Evolutionary conservation across 2,888 invertebrate species (phyloP).

Genomic region (Dasysyrphus tricinctus): DNA sequence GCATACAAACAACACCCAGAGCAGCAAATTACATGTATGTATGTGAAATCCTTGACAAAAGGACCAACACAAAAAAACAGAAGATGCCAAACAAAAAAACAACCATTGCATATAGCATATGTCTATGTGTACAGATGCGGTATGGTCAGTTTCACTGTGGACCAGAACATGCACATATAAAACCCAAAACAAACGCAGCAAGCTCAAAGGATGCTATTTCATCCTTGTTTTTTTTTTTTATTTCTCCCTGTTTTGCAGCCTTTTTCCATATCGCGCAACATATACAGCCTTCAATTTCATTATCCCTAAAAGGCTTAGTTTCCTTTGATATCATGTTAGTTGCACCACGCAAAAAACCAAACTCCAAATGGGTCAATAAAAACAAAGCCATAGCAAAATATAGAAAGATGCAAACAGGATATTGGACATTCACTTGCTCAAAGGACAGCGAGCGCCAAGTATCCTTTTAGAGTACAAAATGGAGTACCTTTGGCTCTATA

Average conservation of each 20-base stretch:
- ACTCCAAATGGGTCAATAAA: slow-evolving; percentile 69
- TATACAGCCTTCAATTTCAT: slow-evolving; percentile 71
- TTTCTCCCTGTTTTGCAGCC: slow-evolving; percentile 3
- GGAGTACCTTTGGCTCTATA: slow-evolving; percentile 48
- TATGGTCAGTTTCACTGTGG: slow-evolving; percentile 47
- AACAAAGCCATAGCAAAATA: slow-evolving; percentile 23
- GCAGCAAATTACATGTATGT: background rate
- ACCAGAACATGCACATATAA: slow-evolving; percentile 64
- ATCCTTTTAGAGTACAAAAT: slow-evolving; percentile 61
- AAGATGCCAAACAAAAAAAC: slow-evolving; percentile 57
- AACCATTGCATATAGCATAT: slow-evolving; percentile 48
- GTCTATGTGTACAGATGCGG: slow-evolving; percentile 36
- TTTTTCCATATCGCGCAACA: slow-evolving; percentile 52
- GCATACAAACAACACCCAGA: slow-evolving; percentile 58
- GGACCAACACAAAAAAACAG: slow-evolving; percentile 34
- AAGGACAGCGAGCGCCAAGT: slow-evolving; percentile 32
- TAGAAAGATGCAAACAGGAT: slow-evolving; percentile 62
- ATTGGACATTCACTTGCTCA: slow-evolving; percentile 66
- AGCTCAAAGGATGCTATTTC: slow-evolving; percentile 61
- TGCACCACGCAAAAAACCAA: slow-evolving; percentile 52
- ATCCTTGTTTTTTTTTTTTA: slow-evolving; percentile 10
- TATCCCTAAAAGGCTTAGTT: slow-evolving; percentile 73
- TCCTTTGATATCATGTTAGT: slow-evolving; percentile 59
- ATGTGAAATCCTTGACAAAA: slow-evolving; percentile 49
- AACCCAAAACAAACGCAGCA: slow-evolving; percentile 69